These are phyloP conservation scores for Boulengeromyrus knoepffleri DNA, from an alignment of 2,113 vertebrate species.

Conservation along the genomic window DNA sequence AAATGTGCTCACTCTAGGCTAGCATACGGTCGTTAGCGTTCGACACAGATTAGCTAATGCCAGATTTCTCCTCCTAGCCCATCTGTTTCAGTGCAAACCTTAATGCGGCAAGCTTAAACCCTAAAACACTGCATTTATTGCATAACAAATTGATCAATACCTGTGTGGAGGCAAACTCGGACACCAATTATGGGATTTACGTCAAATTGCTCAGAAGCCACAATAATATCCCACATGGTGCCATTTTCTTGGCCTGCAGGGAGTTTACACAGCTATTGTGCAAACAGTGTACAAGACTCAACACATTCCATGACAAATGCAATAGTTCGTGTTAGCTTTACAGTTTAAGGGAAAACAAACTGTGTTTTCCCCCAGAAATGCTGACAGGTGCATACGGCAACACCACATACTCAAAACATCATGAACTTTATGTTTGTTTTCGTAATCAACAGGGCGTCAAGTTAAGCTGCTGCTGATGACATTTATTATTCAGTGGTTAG, in stretches of 20 bases:
- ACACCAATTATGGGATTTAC: constrained; percentile 1
- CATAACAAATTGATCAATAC: constrained; percentile 10
- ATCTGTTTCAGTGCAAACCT: not conserved
- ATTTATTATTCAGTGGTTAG: not conserved
- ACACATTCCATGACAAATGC: not conserved
- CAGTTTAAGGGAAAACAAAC: not conserved
- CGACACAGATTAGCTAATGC: not conserved
- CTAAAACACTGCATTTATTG: not conserved
- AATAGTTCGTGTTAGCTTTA: not conserved
- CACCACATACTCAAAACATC: not conserved
- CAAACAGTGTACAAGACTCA: not conserved
- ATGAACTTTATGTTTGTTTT: not conserved
- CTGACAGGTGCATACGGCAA: not conserved
- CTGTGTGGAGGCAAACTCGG: not conserved
- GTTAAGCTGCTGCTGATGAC: not conserved
- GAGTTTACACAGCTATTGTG: not conserved
- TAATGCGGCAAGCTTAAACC: not conserved
- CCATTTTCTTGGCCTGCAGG: not conserved
- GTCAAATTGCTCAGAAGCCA: not conserved
- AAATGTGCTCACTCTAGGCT: not conserved
- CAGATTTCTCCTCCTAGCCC: not conserved
- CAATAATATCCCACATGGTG: not conserved
- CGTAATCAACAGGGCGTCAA: not conserved
- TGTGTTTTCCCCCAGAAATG: not conserved
- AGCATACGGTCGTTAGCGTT: not conserved